These are phyloP conservation scores for Rhinolophus ferrumequinum DNA, from an alignment of 2,113 vertebrate genomes.

Conservation along the genomic window DNA sequence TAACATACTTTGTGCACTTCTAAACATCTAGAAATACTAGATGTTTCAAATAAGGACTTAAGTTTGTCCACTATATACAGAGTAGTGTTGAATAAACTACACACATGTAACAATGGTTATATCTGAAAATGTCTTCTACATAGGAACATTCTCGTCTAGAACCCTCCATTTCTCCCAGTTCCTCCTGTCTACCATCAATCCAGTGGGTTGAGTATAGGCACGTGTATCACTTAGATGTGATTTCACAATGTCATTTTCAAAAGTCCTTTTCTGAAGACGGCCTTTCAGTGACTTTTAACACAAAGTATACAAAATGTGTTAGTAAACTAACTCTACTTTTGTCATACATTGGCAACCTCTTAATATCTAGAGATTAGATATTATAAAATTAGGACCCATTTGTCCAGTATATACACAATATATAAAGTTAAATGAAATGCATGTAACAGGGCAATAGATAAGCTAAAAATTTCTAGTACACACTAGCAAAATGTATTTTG, in stretches of 20 bases:
- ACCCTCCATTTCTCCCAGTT: not conserved
- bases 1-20: constrained; percentile 61
- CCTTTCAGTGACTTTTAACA: constrained; percentile 51
- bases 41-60: constrained; percentile 73
- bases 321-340: constrained; percentile 64
- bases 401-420: constrained; percentile 60
- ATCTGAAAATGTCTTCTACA: constrained; percentile 51
- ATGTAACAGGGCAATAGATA: not conserved
- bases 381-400: constrained; percentile 33
- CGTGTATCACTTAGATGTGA: not conserved
- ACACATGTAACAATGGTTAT: constrained; percentile 56
- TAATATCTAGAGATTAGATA: constrained; percentile 60
- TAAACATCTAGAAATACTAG: constrained; percentile 62
- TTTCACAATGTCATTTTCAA: not conserved
- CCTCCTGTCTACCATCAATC: not conserved
- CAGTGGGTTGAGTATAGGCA: not conserved
- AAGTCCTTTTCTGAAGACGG: constrained; percentile 49
- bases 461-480: not conserved
- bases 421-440: constrained; percentile 44
- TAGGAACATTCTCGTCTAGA: not conserved
- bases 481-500: not conserved
- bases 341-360: constrained; percentile 67
- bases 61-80: constrained; percentile 61
- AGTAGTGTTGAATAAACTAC: constrained; percentile 65
- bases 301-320: constrained; percentile 47